A percentile compares a stretch with the other conserved stretches of the same genome.
Evolutionary conservation across 1,140 invertebrate genomes (phyloP).

Genomic region (Ctenoplectra terminalis): DNA sequence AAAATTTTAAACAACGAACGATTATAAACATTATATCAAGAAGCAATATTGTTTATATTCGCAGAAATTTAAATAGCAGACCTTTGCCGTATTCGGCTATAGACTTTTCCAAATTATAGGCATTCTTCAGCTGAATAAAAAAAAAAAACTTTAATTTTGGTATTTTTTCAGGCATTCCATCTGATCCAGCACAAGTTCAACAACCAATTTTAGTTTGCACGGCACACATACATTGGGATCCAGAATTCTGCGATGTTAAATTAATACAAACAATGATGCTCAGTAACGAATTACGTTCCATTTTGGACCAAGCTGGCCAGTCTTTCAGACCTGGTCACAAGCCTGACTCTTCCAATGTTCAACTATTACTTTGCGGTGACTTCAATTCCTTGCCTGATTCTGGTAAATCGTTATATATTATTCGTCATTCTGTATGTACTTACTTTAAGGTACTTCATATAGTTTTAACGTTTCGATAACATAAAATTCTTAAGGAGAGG

Average conservation of each 20-base stretch:
- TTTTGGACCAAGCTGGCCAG: slow-evolving; percentile 91
- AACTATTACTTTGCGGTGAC: slow-evolving; percentile 98
- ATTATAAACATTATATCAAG: too few species aligned
- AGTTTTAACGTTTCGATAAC: too few species aligned
- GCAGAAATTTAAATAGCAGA: too few species aligned
- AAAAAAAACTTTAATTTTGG: neutral
- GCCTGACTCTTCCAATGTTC: slow-evolving; percentile 91
- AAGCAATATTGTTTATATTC: too few species aligned
- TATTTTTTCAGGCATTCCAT: slow-evolving; percentile 86
- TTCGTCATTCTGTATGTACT: neutral
- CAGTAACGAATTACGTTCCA: slow-evolving; percentile 94
- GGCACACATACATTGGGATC: slow-evolving; percentile 99
- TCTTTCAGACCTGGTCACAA: slow-evolving; percentile 86
- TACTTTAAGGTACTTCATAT: too few species aligned
- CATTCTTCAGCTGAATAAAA: too few species aligned
- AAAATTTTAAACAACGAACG: too few species aligned
- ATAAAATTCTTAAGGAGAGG: too few species aligned
- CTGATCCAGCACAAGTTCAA: slow-evolving; percentile 89
- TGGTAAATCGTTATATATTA: slow-evolving; percentile 83
- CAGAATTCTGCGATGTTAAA: slow-evolving; percentile 99
- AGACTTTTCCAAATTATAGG: too few species aligned
- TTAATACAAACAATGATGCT: slow-evolving; percentile 99
- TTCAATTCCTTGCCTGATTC: slow-evolving; percentile 99
- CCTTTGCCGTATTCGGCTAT: too few species aligned
- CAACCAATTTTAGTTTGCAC: slow-evolving; percentile 97